phyloP scores from a whole-genome alignment of 2,113 vertebrate genomes.

The Zosterops lateralis region DNA sequence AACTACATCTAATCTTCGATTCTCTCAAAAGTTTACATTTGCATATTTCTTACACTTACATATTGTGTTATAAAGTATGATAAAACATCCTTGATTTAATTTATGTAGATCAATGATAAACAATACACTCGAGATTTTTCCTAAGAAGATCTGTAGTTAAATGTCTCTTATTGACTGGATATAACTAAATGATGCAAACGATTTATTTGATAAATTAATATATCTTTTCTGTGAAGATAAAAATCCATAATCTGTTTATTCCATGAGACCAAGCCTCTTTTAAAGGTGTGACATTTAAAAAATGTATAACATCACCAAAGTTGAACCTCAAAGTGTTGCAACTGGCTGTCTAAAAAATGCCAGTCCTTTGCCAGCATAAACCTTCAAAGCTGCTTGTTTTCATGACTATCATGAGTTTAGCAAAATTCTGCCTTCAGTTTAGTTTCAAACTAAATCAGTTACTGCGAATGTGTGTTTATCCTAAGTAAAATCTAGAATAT shows the following conservation, averaged over 20 bases:
- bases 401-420: neutral
- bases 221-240: neutral
- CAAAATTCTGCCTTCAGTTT: neutral
- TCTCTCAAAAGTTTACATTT: slow-evolving; percentile 19
- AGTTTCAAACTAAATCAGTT: neutral
- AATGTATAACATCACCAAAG: neutral
- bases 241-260: neutral
- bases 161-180: slow-evolving; percentile 78
- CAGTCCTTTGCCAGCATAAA: neutral
- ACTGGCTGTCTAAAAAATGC: neutral
- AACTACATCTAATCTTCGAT: neutral
- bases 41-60: neutral
- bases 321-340: neutral
- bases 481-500: neutral
- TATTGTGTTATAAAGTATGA: neutral
- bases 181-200: slow-evolving; percentile 65
- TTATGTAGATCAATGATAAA: slow-evolving; percentile 80
- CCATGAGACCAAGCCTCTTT: neutral
- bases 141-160: slow-evolving; percentile 75
- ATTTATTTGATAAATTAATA: neutral
- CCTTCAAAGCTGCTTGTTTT: neutral
- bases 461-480: neutral
- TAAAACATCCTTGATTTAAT: slow-evolving; percentile 9
- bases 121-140: slow-evolving; percentile 74
- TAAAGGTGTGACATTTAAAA: neutral